phyloP scores from a whole-genome alignment of 2,797 vertebrate species.

The Tiaroga cobitis region DNA sequence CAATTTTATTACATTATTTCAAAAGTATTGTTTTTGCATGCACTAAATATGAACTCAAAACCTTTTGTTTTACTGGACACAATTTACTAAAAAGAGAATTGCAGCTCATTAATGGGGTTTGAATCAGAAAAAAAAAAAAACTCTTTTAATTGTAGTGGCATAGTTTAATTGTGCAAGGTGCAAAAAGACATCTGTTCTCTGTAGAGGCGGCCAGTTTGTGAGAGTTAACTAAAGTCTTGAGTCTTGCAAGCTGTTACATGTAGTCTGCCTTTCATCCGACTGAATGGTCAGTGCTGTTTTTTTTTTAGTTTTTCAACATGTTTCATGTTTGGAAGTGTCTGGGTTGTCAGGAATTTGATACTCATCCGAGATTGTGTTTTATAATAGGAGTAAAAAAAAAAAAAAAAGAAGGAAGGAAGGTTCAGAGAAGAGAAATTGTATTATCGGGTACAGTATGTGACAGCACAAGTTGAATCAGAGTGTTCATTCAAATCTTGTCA shows the following conservation, averaged over 20 bases:
- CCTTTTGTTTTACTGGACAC: neutral
- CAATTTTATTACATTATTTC: neutral
- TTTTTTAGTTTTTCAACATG: too few relatives aligned
- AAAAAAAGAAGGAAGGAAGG: neutral
- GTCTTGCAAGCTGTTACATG: slow-evolving; percentile 14
- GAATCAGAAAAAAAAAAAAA: neutral
- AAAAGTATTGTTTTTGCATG: neutral
- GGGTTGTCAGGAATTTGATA: neutral
- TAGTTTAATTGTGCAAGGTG: neutral
- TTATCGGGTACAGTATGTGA: neutral
- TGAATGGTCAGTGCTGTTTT: neutral
- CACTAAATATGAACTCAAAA: neutral
- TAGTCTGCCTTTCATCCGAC: slow-evolving; percentile 3
- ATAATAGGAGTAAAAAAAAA: neutral
- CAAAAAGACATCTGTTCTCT: slow-evolving; percentile 7
- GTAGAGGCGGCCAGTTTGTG: neutral
- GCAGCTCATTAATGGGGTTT: neutral
- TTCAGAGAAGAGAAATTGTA: neutral
- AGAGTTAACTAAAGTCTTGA: slow-evolving; percentile 29
- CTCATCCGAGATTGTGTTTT: neutral
- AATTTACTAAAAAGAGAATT: neutral
- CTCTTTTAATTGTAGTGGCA: neutral
- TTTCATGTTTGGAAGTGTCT: slow-evolving; percentile 10
- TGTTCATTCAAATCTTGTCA: slow-evolving; percentile 19
- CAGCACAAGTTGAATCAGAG: neutral